Percentiles rank a stretch among this genome's conserved stretches.
phyloP scores from a whole-genome alignment of 2,113 vertebrate species.

The Tylochromis polylepis region DNA sequence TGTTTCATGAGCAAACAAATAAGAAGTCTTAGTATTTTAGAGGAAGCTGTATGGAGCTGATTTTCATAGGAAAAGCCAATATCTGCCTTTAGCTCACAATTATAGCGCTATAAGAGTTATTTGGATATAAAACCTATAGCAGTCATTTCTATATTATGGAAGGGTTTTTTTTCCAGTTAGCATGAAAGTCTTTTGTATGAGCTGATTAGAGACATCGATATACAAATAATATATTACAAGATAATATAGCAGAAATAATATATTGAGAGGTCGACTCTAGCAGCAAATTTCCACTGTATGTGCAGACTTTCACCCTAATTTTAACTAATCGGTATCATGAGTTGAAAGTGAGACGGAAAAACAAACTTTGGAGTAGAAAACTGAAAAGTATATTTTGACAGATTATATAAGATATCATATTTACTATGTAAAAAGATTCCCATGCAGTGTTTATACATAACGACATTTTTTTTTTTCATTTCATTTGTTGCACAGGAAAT shows the following conservation, averaged over 20 bases:
- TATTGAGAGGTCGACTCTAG: background rate
- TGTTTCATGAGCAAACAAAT: background rate
- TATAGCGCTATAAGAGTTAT: conserved; percentile 20
- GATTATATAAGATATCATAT: background rate
- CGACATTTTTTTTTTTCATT: background rate
- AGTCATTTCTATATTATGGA: background rate
- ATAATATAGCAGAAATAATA: conserved; percentile 28
- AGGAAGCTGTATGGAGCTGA: conserved; percentile 20
- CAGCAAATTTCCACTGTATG: background rate
- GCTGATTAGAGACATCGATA: conserved; percentile 44
- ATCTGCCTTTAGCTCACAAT: conserved; percentile 59
- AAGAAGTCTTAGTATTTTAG: conserved; percentile 16
- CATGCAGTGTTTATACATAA: background rate
- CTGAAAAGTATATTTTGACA: conserved; percentile 21
- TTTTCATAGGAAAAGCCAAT: conserved; percentile 53
- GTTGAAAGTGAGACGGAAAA: background rate
- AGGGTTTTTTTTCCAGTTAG: background rate
- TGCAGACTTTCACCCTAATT: background rate
- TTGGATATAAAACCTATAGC: background rate
- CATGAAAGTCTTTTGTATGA: background rate
- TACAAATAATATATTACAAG: conserved; percentile 41
- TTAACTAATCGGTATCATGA: background rate
- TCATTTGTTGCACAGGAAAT: conserved; percentile 3
- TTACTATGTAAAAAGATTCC: background rate
- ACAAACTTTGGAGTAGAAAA: background rate